phyloP scores from a whole-genome alignment of 1,140 invertebrate genomes.

The Whitmania pigra region DNA sequence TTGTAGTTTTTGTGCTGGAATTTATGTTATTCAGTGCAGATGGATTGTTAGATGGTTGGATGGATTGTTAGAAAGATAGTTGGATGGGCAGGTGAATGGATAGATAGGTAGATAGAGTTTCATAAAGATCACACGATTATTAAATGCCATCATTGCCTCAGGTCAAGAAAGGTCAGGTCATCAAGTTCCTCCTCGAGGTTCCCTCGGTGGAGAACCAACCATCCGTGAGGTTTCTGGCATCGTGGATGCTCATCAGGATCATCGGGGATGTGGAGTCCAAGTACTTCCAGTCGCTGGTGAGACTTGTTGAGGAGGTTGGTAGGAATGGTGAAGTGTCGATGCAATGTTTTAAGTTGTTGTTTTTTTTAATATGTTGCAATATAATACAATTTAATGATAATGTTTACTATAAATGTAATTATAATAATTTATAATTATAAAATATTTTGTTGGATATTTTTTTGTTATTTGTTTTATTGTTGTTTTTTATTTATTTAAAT shows the following conservation, averaged over 20 bases:
- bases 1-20: not conserved
- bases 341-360: too few species aligned
- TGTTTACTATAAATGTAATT: too few species aligned
- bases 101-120: too few species aligned
- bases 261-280: not conserved
- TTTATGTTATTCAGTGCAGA: not conserved
- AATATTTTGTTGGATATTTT: too few species aligned
- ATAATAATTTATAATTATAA: too few species aligned
- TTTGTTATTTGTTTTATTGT: not conserved
- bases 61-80: too few species aligned
- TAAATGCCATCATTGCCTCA: not conserved
- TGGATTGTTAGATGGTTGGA: too few species aligned
- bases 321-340: not conserved
- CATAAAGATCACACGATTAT: not conserved
- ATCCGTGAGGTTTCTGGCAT: conserved; percentile 6
- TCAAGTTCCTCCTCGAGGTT: not conserved
- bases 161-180: not conserved
- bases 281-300: not conserved
- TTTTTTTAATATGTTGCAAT: too few species aligned
- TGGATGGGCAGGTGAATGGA: too few species aligned
- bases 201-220: conserved; percentile 11
- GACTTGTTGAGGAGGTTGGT: not conserved
- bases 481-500: not conserved
- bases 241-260: conserved; percentile 12
- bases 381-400: too few species aligned